Evolutionary conservation across 2,797 vertebrate genomes (phyloP).

Genomic region (Spheniscus humboldti): DNA sequence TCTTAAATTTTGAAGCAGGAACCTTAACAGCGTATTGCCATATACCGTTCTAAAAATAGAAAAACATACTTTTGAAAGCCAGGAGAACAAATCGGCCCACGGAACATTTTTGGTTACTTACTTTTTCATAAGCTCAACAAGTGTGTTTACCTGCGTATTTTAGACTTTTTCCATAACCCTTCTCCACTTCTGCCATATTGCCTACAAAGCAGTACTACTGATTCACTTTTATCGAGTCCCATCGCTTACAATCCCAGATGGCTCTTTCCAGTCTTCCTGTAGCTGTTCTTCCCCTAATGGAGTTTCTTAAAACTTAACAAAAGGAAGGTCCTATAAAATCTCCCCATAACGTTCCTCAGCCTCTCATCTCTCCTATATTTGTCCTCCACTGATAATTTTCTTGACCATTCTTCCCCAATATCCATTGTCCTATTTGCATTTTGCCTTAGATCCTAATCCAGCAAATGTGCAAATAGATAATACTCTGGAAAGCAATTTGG

Average conservation of each 20-base stretch:
- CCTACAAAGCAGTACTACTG: neutral
- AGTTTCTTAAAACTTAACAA: neutral
- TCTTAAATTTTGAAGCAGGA: neutral
- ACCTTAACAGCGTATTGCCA: neutral
- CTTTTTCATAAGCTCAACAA: neutral
- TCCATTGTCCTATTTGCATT: neutral
- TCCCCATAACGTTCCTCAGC: neutral
- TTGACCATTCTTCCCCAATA: neutral
- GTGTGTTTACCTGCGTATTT: neutral
- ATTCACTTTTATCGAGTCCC: neutral
- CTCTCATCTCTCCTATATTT: neutral
- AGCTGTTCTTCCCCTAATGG: neutral
- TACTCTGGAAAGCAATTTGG: neutral
- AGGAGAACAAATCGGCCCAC: neutral
- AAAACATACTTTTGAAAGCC: neutral
- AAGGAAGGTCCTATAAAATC: neutral
- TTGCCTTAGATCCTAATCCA: neutral
- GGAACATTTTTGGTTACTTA: neutral
- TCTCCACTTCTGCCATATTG: neutral
- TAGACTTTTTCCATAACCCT: neutral
- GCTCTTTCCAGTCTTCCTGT: neutral
- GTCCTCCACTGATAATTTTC: neutral
- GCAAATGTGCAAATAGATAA: neutral
- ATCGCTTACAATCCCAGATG: neutral
- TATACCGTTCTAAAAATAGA: neutral